These are phyloP conservation scores for Sebastes diploproa DNA, from an alignment of 2,797 vertebrate species.

Conservation along the genomic window DNA sequence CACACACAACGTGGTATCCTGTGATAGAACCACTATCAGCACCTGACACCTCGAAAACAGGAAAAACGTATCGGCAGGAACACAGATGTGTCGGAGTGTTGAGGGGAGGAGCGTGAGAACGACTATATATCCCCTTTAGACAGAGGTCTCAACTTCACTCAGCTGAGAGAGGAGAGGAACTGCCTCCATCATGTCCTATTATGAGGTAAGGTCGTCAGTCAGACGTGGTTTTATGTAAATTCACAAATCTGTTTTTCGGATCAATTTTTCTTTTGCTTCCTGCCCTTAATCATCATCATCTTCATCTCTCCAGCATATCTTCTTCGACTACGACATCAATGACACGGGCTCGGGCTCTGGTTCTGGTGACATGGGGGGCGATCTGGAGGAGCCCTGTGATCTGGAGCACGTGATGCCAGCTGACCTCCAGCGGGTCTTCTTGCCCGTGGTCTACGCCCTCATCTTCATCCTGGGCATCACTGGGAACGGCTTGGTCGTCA, in stretches of 20 bases:
- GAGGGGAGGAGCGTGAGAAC: conserved; percentile 59
- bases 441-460: conserved; percentile 92
- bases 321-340: conserved; percentile 63
- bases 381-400: conserved; percentile 85
- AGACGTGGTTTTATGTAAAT: background rate
- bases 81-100: conserved; percentile 68
- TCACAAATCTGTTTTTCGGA: background rate
- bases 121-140: conserved; percentile 45
- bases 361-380: conserved; percentile 83
- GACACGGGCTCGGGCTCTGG: conserved; percentile 85
- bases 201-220: conserved; percentile 68
- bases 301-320: conserved; percentile 64
- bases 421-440: conserved; percentile 89
- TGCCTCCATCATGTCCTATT: conserved; percentile 79
- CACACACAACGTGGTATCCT: conserved; percentile 64
- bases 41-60: conserved; percentile 84
- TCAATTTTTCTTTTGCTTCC: background rate
- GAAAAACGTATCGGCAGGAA: conserved; percentile 73
- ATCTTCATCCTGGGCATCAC: conserved; percentile 94
- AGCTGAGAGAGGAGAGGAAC: background rate
- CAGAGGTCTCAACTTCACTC: conserved; percentile 31
- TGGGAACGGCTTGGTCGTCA: conserved; percentile 94
- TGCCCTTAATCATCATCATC: background rate
- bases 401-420: conserved; percentile 80
- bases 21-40: conserved; percentile 74